Percentiles rank a stretch among this genome's conserved stretches.
These are phyloP conservation scores for Sminthurinus aureus DNA, from an alignment of 2,888 invertebrate genomes.

Conservation along the genomic window DNA sequence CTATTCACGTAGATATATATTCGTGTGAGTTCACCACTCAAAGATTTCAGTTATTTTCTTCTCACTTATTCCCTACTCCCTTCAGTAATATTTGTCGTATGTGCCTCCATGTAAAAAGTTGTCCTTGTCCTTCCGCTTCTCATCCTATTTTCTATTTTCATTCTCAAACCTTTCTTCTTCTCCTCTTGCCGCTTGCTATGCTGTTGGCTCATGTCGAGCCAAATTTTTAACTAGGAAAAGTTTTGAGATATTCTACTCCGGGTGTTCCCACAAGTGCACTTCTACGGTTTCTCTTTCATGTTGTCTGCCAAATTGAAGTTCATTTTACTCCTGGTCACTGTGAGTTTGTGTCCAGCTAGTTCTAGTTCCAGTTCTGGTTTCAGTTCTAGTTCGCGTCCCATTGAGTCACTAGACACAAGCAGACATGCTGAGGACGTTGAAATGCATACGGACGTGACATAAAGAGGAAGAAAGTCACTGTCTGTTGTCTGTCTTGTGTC, in stretches of 20 bases:
- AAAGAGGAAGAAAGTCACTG: background rate
- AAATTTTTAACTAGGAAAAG: background rate
- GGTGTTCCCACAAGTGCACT: background rate
- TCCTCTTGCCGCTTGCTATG: background rate
- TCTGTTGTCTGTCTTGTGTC: background rate
- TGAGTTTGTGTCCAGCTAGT: background rate
- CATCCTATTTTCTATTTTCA: no score
- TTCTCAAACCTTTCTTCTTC: no score
- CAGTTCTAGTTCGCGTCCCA: no score
- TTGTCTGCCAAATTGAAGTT: conserved; percentile 5
- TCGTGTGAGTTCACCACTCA: no score
- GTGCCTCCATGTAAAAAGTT: no score
- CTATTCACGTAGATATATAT: no score
- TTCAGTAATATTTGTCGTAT: no score
- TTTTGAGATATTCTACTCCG: background rate
- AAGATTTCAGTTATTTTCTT: no score
- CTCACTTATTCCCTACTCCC: no score
- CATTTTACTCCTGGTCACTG: background rate
- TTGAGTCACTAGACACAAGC: background rate
- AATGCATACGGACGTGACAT: background rate
- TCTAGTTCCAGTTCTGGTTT: no score
- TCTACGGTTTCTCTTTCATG: background rate
- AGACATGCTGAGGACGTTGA: background rate
- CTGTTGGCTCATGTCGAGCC: background rate
- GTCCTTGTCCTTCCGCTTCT: no score